These are phyloP conservation scores for Apodemia zela DNA, from an alignment of 2,888 invertebrate species.

Conservation along the genomic window DNA sequence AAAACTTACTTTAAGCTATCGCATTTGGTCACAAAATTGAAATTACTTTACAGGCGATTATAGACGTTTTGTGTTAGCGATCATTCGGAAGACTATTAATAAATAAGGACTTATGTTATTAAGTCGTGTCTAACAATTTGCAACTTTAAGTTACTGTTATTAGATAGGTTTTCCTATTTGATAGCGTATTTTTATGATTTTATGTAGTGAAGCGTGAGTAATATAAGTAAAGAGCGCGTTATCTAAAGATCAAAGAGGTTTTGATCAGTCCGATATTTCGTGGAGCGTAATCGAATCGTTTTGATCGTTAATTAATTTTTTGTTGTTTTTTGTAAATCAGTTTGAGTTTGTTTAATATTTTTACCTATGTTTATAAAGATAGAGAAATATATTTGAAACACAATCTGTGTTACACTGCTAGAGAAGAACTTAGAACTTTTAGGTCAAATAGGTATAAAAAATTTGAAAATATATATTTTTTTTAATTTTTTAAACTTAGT, in stretches of 20 bases:
- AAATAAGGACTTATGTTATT: constrained; percentile 27
- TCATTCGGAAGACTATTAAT: neutral
- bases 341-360: constrained; percentile 23
- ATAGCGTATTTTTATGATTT: constrained; percentile 38
- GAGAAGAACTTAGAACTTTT: too few species aligned
- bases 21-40: neutral
- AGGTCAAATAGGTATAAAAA: too few species aligned
- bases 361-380: neutral
- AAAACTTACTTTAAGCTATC: neutral
- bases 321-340: constrained; percentile 28
- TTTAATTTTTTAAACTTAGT: too few species aligned
- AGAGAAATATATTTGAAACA: too few species aligned
- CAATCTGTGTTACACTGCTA: too few species aligned
- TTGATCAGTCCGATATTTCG: constrained; percentile 59
- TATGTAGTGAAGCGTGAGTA: constrained; percentile 53
- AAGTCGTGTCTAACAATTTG: constrained; percentile 20
- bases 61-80: constrained; percentile 12
- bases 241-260: constrained; percentile 71
- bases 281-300: constrained; percentile 43
- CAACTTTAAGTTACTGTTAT: constrained; percentile 8
- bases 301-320: constrained; percentile 54
- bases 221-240: constrained; percentile 74
- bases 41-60: neutral
- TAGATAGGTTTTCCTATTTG: constrained; percentile 24
- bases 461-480: too few species aligned